Evolutionary conservation across 2,888 invertebrate genomes (phyloP).

Genomic region (Trilocha varians): DNA sequence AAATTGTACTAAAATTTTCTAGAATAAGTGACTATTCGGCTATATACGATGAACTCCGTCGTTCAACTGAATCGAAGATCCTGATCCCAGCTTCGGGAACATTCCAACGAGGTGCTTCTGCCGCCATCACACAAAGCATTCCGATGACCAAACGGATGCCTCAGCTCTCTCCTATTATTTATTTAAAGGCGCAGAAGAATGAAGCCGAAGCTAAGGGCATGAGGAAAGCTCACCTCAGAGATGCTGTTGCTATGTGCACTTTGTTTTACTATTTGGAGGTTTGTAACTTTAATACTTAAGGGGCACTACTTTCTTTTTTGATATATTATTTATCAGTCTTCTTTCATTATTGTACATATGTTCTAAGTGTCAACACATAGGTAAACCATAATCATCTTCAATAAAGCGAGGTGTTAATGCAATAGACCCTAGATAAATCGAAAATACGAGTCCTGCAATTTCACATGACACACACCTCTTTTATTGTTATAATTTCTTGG

Average conservation of each 20-base stretch:
- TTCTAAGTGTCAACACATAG: too few species aligned
- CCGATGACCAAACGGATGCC: conserved; percentile 73
- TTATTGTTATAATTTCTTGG: too few species aligned
- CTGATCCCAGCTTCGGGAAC: conserved; percentile 80
- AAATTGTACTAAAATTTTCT: conserved; percentile 12
- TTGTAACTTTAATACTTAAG: not conserved
- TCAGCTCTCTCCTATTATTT: conserved; percentile 85
- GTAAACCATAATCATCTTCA: too few species aligned
- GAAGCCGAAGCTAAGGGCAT: conserved; percentile 84
- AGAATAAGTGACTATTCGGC: conserved; percentile 80
- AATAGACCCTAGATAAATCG: too few species aligned
- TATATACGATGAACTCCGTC: conserved; percentile 80
- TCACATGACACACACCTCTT: too few species aligned
- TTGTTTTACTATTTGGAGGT: conserved; percentile 75
- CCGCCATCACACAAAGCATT: conserved; percentile 76
- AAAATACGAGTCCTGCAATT: too few species aligned
- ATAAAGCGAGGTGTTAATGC: too few species aligned
- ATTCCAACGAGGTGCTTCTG: conserved; percentile 81
- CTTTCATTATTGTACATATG: too few species aligned
- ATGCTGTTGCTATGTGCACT: conserved; percentile 92
- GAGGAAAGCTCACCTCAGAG: conserved; percentile 87
- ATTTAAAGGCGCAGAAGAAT: conserved; percentile 92
- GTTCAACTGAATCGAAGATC: conserved; percentile 75
- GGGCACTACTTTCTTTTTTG: too few species aligned
- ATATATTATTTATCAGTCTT: too few species aligned